Percentiles rank a stretch among this genome's conserved stretches.
phyloP scores from a whole-genome alignment of 2,113 vertebrate genomes.

The Saguinus midas region DNA sequence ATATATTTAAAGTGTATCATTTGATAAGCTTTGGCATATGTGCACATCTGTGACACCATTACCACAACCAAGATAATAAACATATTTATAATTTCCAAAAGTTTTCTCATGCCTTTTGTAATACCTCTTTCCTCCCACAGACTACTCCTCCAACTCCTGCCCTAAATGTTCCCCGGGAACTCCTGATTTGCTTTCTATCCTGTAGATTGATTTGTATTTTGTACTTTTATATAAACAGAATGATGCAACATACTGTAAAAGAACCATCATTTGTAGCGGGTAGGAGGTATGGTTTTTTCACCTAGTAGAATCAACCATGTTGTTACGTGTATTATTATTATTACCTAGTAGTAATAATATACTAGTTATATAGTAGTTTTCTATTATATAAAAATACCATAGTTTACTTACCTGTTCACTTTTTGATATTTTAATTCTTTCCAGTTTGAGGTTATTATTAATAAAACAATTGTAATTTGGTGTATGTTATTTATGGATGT shows the following conservation, averaged over 20 bases:
- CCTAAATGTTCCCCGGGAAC: background rate
- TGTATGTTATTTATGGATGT: background rate
- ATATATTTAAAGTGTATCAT: background rate
- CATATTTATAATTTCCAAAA: background rate
- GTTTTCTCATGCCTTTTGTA: background rate
- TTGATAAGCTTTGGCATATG: background rate
- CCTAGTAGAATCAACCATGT: background rate
- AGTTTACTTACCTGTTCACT: background rate
- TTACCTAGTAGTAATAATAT: no score
- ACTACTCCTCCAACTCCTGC: fast-evolving
- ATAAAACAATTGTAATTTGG: background rate
- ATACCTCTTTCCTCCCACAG: background rate
- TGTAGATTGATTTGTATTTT: background rate
- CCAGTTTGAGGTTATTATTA: background rate
- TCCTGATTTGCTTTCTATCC: background rate
- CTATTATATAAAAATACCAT: background rate
- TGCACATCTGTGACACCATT: background rate
- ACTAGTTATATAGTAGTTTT: no score
- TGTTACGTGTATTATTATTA: background rate
- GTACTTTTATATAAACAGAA: background rate
- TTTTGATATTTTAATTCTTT: background rate
- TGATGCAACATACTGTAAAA: background rate
- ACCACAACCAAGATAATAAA: background rate
- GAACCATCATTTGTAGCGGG: background rate
- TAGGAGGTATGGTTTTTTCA: background rate